These are phyloP conservation scores for Rhagium mordax DNA, from an alignment of 2,888 invertebrate species.

Conservation along the genomic window DNA sequence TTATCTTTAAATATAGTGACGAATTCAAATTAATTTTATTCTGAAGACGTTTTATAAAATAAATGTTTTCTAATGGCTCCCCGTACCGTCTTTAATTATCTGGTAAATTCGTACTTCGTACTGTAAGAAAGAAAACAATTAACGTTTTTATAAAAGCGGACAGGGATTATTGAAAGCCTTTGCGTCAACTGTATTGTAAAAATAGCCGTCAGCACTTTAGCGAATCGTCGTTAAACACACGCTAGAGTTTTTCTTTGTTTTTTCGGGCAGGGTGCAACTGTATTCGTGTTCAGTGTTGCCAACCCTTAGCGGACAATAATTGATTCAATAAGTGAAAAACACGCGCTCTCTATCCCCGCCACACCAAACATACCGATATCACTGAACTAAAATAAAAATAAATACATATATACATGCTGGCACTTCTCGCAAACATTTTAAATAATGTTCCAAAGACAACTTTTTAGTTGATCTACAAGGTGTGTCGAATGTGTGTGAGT, in stretches of 20 bases:
- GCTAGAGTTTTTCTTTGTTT: constrained; percentile 59
- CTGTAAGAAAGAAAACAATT: constrained; percentile 26
- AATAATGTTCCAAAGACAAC: constrained; percentile 18
- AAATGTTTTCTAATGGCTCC: too few species aligned
- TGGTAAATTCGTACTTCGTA: background rate
- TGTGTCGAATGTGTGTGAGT: background rate
- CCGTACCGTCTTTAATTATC: constrained; percentile 5
- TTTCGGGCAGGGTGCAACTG: constrained; percentile 52
- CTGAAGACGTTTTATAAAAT: too few species aligned
- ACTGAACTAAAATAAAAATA: constrained; percentile 63
- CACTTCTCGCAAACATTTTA: constrained; percentile 25
- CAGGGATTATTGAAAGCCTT: constrained; percentile 28
- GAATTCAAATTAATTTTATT: too few species aligned
- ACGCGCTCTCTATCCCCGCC: constrained; percentile 64
- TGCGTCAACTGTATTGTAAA: constrained; percentile 47
- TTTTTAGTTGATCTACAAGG: background rate
- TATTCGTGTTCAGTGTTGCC: constrained; percentile 65
- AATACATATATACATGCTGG: constrained; percentile 49
- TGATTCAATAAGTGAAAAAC: constrained; percentile 70
- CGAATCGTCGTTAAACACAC: constrained; percentile 59
- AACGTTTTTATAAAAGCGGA: constrained; percentile 12
- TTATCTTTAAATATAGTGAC: too few species aligned
- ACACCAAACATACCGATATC: constrained; percentile 68
- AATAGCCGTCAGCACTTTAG: constrained; percentile 62
- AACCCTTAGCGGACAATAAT: constrained; percentile 69